Conservation (phyloP, 2,797 vertebrate genomes). For the Falco peregrinus region DNA sequence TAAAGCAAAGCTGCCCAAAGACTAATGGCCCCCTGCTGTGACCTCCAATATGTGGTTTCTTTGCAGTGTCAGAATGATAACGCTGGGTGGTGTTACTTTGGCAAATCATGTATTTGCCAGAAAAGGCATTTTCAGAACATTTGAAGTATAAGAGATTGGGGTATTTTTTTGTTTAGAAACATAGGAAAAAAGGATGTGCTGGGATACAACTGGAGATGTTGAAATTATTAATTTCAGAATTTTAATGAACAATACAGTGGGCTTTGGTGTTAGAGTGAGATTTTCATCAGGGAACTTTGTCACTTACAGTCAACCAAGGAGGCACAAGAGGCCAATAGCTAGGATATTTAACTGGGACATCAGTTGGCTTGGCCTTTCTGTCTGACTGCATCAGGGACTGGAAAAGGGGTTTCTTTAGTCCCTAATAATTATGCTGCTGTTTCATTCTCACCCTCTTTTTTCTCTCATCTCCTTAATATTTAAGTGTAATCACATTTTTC, state of each 20-base stretch:
- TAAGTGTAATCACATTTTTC: not conserved
- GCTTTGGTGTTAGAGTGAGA: not conserved
- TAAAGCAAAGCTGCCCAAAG: not conserved
- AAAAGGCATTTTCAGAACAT: not conserved
- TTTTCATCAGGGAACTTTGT: not conserved
- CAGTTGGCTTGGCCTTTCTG: not conserved
- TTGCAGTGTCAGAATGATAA: not conserved
- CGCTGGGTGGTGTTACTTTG: not conserved
- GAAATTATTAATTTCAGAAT: not conserved
- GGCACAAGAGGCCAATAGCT: not conserved
- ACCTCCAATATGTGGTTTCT: not conserved
- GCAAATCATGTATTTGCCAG: not conserved
- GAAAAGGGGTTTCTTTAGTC: not conserved
- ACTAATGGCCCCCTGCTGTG: not conserved
- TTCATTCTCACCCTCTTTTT: not conserved
- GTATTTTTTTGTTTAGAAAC: not conserved
- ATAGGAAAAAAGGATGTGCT: not conserved
- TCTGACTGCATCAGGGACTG: not conserved
- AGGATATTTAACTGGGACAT: not conserved
- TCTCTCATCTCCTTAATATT: not conserved
- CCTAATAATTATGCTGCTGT: not conserved
- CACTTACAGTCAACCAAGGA: not conserved
- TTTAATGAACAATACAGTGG: not conserved
- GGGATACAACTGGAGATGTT: not conserved
- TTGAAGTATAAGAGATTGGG: not conserved